Percentiles rank a stretch among this genome's conserved stretches.
Conservation (phyloP, 2,113 vertebrate species). For the Solea senegalensis region DNA sequence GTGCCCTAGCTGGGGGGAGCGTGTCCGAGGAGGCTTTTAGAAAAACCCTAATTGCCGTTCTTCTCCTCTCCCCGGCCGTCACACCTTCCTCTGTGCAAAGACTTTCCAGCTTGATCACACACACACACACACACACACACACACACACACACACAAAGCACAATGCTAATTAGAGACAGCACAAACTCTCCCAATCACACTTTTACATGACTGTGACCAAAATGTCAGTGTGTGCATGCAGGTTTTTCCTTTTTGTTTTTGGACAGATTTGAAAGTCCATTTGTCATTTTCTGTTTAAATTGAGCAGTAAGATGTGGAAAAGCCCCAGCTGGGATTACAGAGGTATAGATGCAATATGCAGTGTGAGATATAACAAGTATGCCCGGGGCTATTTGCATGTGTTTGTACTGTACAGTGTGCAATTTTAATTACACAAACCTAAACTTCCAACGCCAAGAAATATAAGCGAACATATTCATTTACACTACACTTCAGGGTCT, state of each 20-base stretch:
- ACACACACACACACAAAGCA: slow-evolving; percentile 42
- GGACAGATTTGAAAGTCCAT: slow-evolving; percentile 31
- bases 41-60: slow-evolving; percentile 76
- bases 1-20: slow-evolving; percentile 16
- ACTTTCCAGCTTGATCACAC: slow-evolving; percentile 70
- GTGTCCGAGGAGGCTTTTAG: slow-evolving; percentile 68
- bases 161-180: slow-evolving; percentile 76
- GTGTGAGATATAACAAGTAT: slow-evolving; percentile 13
- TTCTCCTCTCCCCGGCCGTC: slow-evolving; percentile 68
- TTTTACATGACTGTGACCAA: slow-evolving; percentile 60
- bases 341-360: slow-evolving; percentile 26
- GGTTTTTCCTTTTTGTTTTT: slow-evolving; percentile 5
- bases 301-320: slow-evolving; percentile 21
- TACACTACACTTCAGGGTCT: background rate
- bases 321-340: slow-evolving; percentile 40
- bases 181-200: slow-evolving; percentile 68
- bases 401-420: slow-evolving; percentile 33
- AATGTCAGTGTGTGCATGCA: slow-evolving; percentile 67
- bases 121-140: background rate
- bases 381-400: slow-evolving; percentile 38
- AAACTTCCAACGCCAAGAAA: slow-evolving; percentile 22
- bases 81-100: slow-evolving; percentile 68
- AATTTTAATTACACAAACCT: slow-evolving; percentile 29
- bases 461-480: slow-evolving; percentile 16
- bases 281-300: slow-evolving; percentile 4